phyloP scores from a whole-genome alignment of 2,113 vertebrate species.

The Rhinolophus sinicus region DNA sequence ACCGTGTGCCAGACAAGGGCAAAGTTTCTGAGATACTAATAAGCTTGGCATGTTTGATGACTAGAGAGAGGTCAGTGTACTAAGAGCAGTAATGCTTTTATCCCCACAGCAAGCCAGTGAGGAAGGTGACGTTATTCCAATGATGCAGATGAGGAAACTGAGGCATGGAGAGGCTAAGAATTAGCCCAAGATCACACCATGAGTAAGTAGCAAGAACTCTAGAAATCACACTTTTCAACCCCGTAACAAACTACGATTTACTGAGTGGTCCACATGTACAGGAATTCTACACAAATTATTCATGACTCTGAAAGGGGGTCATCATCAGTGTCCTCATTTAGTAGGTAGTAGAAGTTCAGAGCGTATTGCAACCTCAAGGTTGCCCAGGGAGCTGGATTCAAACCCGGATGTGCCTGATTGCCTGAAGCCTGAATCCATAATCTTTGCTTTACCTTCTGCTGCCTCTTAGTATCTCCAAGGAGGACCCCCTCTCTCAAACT shows the following conservation, averaged over 20 bases:
- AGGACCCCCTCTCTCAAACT: neutral
- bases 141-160: neutral
- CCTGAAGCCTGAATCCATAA: neutral
- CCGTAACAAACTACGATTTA: neutral
- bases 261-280: neutral
- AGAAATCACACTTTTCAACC: neutral
- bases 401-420: neutral
- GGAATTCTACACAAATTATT: neutral
- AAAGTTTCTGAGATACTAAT: neutral
- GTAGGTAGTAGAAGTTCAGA: neutral
- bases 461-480: neutral
- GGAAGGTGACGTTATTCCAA: neutral
- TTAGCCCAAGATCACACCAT: neutral
- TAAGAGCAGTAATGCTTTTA: neutral
- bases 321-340: neutral
- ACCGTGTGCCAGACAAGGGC: neutral
- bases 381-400: neutral
- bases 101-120: neutral
- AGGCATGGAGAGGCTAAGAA: neutral
- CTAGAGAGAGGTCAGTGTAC: neutral
- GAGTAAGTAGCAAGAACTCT: neutral
- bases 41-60: neutral
- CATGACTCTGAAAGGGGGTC: neutral
- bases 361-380: neutral
- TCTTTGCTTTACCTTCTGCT: neutral